Evolutionary conservation across 2,888 invertebrate genomes (phyloP).

Genomic region (Dorcus hopei): DNA sequence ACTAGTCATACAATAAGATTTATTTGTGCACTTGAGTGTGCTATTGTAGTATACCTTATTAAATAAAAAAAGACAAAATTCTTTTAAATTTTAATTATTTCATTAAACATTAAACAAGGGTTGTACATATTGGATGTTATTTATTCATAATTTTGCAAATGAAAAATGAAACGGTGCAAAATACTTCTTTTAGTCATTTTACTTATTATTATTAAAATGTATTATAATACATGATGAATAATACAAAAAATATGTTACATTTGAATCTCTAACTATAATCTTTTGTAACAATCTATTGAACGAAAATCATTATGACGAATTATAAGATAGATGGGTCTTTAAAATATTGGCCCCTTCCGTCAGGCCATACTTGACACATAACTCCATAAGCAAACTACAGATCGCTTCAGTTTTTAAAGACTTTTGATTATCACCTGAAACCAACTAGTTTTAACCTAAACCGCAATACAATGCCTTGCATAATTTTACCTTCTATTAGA

Average conservation of each 20-base stretch:
- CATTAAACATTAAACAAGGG: background rate
- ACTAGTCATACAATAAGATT: no score
- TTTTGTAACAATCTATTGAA: background rate
- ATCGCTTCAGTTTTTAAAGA: constrained; percentile 41
- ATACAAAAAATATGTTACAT: constrained; percentile 17
- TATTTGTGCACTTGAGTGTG: no score
- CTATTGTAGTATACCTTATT: no score
- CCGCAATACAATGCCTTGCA: background rate
- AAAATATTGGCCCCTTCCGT: constrained; percentile 39
- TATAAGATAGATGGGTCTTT: constrained; percentile 24
- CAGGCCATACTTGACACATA: constrained; percentile 42
- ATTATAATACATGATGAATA: constrained; percentile 11
- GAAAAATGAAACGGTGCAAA: constrained; percentile 7
- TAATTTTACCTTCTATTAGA: constrained; percentile 24
- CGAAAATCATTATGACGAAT: background rate
- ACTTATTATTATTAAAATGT: constrained; percentile 7
- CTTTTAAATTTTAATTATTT: background rate
- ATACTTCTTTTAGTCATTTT: background rate
- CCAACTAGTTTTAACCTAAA: background rate
- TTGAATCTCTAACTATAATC: background rate
- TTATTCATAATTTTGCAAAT: constrained; percentile 3
- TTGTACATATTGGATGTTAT: background rate
- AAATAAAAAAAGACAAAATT: no score
- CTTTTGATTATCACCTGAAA: constrained; percentile 17
- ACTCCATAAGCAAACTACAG: constrained; percentile 39